Evolutionary conservation across 2,113 vertebrate genomes (phyloP).

Genomic region (rabbit (Oryctolagus cuniculus)): mOryCun1.1 NC_091435.1:121628501-121629000

Average conservation of each 20-base stretch:
- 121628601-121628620: too few species aligned
- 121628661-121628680: neutral
- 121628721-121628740: neutral
- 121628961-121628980: neutral
- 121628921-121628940: neutral
- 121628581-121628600: neutral
- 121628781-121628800: neutral
- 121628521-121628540: neutral
- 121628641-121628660: neutral
- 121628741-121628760: neutral
- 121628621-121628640: neutral
- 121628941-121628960: neutral
- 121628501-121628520: neutral
- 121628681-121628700: neutral
- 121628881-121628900: neutral
- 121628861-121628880: neutral
- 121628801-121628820: neutral
- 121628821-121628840: neutral
- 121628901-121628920: neutral
- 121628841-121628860: neutral
- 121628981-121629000: neutral
- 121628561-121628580: neutral
- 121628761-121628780: neutral
- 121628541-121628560: neutral
- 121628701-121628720: neutral